Conservation (phyloP, 1,140 invertebrate genomes). For the Megathymus violae region DNA sequence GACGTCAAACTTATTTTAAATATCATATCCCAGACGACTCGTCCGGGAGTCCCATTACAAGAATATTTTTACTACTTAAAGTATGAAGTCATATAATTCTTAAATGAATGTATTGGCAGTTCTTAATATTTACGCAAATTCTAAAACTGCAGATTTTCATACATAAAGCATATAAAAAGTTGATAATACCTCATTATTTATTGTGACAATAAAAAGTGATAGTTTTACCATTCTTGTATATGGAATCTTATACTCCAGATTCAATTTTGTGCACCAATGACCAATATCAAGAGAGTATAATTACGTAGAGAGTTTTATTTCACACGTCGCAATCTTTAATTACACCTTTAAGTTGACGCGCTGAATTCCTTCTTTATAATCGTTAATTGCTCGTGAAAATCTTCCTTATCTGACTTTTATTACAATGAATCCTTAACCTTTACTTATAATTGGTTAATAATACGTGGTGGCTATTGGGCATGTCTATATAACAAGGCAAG, state of each 20-base stretch:
- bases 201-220: background rate
- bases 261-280: background rate
- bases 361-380: background rate
- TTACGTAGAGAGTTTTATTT: background rate
- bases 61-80: too few relatives aligned
- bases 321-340: background rate
- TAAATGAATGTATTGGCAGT: too few relatives aligned
- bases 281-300: background rate
- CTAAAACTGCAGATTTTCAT: too few relatives aligned
- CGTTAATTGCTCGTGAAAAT: background rate
- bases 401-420: conserved; percentile 5
- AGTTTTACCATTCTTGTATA: background rate
- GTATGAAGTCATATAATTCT: too few relatives aligned
- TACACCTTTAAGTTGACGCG: background rate
- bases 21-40: too few relatives aligned
- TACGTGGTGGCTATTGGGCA: too few relatives aligned
- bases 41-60: too few relatives aligned
- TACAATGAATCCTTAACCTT: background rate
- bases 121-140: too few relatives aligned
- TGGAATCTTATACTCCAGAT: background rate
- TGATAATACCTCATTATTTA: background rate
- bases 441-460: background rate
- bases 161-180: too few relatives aligned
- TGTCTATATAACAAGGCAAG: too few relatives aligned
- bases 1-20: too few relatives aligned